phyloP scores from a whole-genome alignment of 2,888 invertebrate species.

The Calameuta pallipes region DNA sequence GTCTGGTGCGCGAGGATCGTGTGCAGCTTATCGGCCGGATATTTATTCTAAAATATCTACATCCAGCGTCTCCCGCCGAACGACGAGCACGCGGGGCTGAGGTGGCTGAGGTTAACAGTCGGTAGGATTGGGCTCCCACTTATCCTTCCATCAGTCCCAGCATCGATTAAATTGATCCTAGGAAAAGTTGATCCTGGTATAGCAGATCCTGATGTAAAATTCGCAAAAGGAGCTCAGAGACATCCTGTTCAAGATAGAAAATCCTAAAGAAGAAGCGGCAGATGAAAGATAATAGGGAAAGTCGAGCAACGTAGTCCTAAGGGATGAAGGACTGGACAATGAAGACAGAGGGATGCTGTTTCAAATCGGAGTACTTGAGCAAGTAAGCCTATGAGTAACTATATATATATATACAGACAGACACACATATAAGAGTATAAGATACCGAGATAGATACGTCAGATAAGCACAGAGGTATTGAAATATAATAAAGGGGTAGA shows the following conservation, averaged over 20 bases:
- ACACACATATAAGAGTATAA: too few species aligned
- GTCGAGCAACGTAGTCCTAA: neutral
- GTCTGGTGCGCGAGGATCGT: conserved; percentile 37
- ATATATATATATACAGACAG: too few species aligned
- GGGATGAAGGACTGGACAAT: neutral
- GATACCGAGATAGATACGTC: neutral
- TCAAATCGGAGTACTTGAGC: too few species aligned
- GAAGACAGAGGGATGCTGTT: neutral
- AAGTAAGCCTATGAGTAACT: too few species aligned
- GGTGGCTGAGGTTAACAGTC: conserved; percentile 22
- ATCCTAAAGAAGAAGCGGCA: neutral
- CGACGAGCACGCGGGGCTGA: conserved; percentile 13
- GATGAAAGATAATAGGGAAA: neutral
- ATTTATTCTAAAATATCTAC: conserved; percentile 59
- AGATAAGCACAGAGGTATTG: neutral
- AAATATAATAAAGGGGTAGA: neutral
- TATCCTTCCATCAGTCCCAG: conserved; percentile 18
- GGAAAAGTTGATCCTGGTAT: neutral
- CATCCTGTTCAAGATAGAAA: neutral
- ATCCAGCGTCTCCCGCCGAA: conserved; percentile 32
- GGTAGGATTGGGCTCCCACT: conserved; percentile 24
- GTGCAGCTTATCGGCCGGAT: conserved; percentile 58
- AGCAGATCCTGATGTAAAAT: neutral
- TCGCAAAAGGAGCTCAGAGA: neutral
- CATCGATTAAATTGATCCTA: neutral